Percentiles rank a stretch among this genome's conserved stretches.
phyloP scores from a whole-genome alignment of 2,888 invertebrate genomes.

The Pherbina coryleti region DNA sequence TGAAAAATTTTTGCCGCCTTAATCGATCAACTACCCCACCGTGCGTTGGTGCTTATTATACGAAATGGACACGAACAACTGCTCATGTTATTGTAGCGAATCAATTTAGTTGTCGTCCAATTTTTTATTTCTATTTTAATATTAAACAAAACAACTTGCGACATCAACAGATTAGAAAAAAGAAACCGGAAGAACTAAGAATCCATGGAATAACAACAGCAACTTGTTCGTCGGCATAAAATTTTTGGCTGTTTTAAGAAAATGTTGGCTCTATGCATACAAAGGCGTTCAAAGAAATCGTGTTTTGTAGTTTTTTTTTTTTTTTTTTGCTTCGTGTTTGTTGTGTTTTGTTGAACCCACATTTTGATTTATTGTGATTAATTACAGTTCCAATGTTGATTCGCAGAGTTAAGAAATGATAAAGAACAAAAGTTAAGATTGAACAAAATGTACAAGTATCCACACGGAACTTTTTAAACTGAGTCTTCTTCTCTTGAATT shows the following conservation, averaged over 20 bases:
- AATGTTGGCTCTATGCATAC: background rate
- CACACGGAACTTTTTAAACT: no score
- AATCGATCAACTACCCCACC: no score
- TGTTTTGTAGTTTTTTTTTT: background rate
- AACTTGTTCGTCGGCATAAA: background rate
- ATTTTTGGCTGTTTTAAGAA: background rate
- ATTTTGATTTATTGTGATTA: background rate
- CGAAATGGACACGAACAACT: conserved; percentile 47
- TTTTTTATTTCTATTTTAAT: conserved; percentile 13
- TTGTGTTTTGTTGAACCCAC: background rate
- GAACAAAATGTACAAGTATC: no score
- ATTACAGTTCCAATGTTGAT: background rate
- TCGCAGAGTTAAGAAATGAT: background rate
- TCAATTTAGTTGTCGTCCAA: conserved; percentile 23
- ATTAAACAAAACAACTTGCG: conserved; percentile 14
- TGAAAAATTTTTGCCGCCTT: no score
- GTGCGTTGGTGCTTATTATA: no score
- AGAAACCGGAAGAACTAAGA: conserved; percentile 7
- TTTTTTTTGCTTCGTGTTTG: no score
- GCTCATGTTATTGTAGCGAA: conserved; percentile 37
- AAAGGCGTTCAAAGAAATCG: background rate
- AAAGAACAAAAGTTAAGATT: no score
- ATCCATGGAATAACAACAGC: background rate
- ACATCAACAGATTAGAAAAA: conserved; percentile 23
- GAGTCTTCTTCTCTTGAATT: no score